A percentile compares a stretch with the other conserved stretches of the same genome.
Evolutionary conservation across 2,888 invertebrate genomes (phyloP).

Genomic region (Philonicus albiceps): DNA sequence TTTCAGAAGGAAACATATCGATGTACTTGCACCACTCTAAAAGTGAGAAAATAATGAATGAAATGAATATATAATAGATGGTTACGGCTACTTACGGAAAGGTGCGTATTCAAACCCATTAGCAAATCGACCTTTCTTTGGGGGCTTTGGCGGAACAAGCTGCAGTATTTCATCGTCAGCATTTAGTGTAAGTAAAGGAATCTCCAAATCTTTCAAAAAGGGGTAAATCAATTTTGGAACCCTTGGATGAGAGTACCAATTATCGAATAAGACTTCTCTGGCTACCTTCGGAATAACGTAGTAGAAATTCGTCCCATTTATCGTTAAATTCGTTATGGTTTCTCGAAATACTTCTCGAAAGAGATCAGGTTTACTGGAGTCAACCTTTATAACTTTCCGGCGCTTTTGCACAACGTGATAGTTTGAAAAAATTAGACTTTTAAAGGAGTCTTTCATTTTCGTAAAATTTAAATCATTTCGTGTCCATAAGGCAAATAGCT

Average conservation of each 20-base stretch:
- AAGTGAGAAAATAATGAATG: conserved; percentile 50
- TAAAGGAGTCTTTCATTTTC: conserved; percentile 55
- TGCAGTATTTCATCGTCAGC: conserved; percentile 56
- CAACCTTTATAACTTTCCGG: conserved; percentile 54
- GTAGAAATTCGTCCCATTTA: conserved; percentile 57
- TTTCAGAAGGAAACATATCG: conserved; percentile 69
- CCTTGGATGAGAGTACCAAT: conserved; percentile 58
- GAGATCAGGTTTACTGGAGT: conserved; percentile 56
- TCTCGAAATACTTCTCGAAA: conserved; percentile 55
- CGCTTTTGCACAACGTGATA: conserved; percentile 46
- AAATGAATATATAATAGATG: neutral
- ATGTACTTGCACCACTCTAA: conserved; percentile 69
- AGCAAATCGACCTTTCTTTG: conserved; percentile 54
- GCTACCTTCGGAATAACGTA: conserved; percentile 60
- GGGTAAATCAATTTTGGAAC: conserved; percentile 58
- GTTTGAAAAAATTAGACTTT: conserved; percentile 53
- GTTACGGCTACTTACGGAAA: conserved; percentile 52
- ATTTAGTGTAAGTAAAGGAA: conserved; percentile 58
- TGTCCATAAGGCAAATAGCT: conserved; percentile 62
- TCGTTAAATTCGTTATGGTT: conserved; percentile 44
- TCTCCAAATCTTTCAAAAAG: conserved; percentile 58
- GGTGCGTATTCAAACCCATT: conserved; percentile 59
- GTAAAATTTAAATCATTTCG: conserved; percentile 57
- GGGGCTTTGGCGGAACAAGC: conserved; percentile 60
- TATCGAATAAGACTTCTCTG: conserved; percentile 57